A percentile compares a stretch with the other conserved stretches of the same genome.
These are phyloP conservation scores for Nansenia antarctica DNA, from an alignment of 2,113 vertebrate genomes.

Conservation along the genomic window DNA sequence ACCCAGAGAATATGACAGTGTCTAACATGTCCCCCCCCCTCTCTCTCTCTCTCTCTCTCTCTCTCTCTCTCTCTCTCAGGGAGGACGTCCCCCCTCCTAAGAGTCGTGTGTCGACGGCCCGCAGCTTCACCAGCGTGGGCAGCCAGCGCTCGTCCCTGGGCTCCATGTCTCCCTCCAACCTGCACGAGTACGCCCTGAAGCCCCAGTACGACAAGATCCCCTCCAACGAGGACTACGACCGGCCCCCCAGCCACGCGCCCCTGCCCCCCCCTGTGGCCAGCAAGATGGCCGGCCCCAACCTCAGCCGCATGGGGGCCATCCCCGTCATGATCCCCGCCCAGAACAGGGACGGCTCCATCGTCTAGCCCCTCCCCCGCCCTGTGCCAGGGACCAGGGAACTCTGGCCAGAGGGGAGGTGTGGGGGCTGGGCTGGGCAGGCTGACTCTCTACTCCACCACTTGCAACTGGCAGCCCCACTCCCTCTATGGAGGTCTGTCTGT, in stretches of 20 bases:
- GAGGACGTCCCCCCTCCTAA: conserved; percentile 97
- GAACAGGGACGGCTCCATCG: conserved; percentile 95
- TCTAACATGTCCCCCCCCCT: background rate
- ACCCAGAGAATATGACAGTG: background rate
- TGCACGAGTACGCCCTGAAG: conserved; percentile 89
- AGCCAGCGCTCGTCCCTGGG: conserved; percentile 96
- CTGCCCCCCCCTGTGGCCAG: conserved; percentile 73
- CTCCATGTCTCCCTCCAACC: conserved; percentile 97
- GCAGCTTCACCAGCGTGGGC: conserved; percentile 87
- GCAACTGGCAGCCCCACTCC: conserved; percentile 29
- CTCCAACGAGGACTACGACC: conserved; percentile 86
- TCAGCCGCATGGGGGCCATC: conserved; percentile 96
- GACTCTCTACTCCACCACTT: conserved; percentile 39
- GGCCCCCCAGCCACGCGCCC: conserved; percentile 77
- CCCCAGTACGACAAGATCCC: conserved; percentile 91
- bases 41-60: background rate
- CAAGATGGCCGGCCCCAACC: conserved; percentile 91
- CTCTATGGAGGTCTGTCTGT: conserved; percentile 36
- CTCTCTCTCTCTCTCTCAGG: conserved; percentile 61
- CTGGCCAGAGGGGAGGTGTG: background rate
- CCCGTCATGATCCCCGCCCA: conserved; percentile 98
- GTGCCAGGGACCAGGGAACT: background rate
- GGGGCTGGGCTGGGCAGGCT: conserved; percentile 11
- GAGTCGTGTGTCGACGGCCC: conserved; percentile 91
- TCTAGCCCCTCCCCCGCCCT: conserved; percentile 69